phyloP scores from a whole-genome alignment of 2,888 invertebrate species.

The Brassicogethes aeneus region DNA sequence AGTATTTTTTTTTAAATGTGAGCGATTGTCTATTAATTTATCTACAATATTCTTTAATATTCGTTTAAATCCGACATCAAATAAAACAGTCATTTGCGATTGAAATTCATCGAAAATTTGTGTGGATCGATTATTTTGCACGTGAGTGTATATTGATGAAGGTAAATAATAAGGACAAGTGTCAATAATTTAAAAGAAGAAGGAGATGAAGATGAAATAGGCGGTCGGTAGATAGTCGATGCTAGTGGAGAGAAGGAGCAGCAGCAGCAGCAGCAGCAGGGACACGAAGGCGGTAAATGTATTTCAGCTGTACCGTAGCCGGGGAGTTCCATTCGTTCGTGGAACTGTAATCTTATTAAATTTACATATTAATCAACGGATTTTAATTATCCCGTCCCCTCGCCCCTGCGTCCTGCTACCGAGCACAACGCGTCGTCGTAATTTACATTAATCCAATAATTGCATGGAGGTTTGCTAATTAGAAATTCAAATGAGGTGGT shows the following conservation, averaged over 20 bases:
- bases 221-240: too few relatives aligned
- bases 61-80: too few relatives aligned
- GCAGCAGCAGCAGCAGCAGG: slow-evolving; percentile 7
- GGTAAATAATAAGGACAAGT: too few relatives aligned
- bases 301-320: slow-evolving; percentile 18
- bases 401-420: slow-evolving; percentile 35
- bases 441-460: slow-evolving; percentile 91
- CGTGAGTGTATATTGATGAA: too few relatives aligned
- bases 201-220: too few relatives aligned
- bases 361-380: slow-evolving; percentile 98
- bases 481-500: slow-evolving; percentile 86
- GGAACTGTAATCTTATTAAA: slow-evolving; percentile 96
- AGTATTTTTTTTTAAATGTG: too few relatives aligned
- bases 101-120: too few relatives aligned
- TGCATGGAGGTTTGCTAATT: slow-evolving; percentile 88
- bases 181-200: too few relatives aligned
- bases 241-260: slow-evolving; percentile 8
- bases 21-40: too few relatives aligned
- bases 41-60: too few relatives aligned
- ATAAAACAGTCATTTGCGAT: too few relatives aligned
- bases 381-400: slow-evolving; percentile 85
- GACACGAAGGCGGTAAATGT: slow-evolving; percentile 6
- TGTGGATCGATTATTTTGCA: too few relatives aligned
- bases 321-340: slow-evolving; percentile 57
- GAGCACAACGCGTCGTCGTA: slow-evolving; percentile 63